Percentiles rank a stretch among this genome's conserved stretches.
These are phyloP conservation scores for Malacoraja senta DNA, from an alignment of 2,797 vertebrate genomes.

Conservation along the genomic window DNA sequence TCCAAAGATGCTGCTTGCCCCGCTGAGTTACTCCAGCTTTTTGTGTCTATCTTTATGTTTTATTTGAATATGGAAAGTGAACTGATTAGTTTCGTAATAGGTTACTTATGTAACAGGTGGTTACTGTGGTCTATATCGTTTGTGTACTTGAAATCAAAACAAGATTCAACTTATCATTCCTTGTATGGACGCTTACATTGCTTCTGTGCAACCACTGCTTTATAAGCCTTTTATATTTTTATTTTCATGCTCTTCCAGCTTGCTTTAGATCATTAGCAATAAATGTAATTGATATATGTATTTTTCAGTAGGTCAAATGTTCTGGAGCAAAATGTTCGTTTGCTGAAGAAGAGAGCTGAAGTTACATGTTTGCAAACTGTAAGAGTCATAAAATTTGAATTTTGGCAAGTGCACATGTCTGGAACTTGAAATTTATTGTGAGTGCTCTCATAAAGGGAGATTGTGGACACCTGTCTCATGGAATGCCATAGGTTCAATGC, in stretches of 20 bases:
- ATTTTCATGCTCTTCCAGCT: conserved; percentile 20
- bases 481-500: not conserved
- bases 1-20: no score
- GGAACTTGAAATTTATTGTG: not conserved
- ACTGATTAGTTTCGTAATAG: not conserved
- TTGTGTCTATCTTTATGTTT: not conserved
- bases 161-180: not conserved
- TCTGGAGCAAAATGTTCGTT: not conserved
- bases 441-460: not conserved
- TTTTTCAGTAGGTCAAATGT: not conserved
- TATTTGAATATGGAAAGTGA: not conserved
- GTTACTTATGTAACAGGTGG: not conserved
- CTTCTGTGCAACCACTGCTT: not conserved
- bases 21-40: no score
- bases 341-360: not conserved
- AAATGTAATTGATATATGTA: not conserved
- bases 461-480: not conserved
- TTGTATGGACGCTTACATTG: not conserved
- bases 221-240: conserved; percentile 21
- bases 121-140: not conserved
- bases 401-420: not conserved
- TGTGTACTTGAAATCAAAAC: conserved; percentile 32
- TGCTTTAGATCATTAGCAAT: conserved; percentile 20
- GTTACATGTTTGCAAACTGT: not conserved
- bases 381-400: not conserved